phyloP scores from a whole-genome alignment of 2,797 vertebrate species.

The Dipus sagitta region DNA sequence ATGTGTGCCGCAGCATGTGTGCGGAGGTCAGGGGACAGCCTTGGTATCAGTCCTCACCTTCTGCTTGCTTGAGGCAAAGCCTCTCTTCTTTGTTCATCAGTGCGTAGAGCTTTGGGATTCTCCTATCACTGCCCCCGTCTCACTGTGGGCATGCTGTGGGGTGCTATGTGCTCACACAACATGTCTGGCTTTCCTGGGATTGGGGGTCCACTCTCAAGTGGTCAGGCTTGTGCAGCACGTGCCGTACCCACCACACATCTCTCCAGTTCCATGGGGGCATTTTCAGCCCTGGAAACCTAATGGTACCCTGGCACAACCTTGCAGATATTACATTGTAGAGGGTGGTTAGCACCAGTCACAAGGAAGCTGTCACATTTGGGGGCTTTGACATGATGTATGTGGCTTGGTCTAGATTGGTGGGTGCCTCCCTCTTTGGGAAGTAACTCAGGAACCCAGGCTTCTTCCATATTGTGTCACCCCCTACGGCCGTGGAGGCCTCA shows the following conservation, averaged over 20 bases:
- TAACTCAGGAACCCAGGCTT: background rate
- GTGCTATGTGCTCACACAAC: background rate
- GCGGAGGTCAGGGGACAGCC: background rate
- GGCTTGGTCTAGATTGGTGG: background rate
- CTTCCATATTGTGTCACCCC: background rate
- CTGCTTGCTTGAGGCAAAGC: no score
- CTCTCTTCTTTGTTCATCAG: no score
- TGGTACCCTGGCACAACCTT: background rate
- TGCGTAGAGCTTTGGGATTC: no score
- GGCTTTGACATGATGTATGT: background rate
- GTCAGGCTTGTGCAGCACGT: background rate
- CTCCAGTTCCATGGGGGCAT: background rate
- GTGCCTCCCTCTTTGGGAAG: no score
- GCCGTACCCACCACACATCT: background rate
- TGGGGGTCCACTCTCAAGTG: background rate
- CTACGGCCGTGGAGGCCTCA: background rate
- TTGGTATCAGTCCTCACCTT: no score
- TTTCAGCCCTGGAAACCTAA: background rate
- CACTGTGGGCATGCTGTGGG: background rate
- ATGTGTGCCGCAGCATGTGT: background rate
- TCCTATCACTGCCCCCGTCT: no score
- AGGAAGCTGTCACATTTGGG: background rate
- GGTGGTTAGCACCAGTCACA: background rate
- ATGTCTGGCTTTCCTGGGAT: no score
- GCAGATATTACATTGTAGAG: background rate